Conservation (phyloP, 2,888 invertebrate species). For the Campoletis raptor region DNA sequence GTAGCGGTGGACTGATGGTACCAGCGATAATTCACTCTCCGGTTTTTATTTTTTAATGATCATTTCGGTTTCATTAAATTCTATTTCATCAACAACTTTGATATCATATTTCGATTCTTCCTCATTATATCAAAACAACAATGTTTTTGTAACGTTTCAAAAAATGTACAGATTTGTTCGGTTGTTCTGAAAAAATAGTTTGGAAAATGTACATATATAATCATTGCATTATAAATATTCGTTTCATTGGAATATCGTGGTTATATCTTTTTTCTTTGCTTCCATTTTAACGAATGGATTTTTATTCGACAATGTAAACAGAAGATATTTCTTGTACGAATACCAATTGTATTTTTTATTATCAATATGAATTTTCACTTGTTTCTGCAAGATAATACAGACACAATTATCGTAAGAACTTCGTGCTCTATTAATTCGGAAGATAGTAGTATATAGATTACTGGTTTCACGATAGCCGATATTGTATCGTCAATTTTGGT, state of each 20-base stretch:
- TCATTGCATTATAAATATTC: neutral
- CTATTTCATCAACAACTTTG: neutral
- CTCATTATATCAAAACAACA: too few relatives aligned
- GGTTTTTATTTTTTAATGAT: neutral
- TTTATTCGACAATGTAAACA: neutral
- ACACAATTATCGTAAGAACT: conserved; percentile 40
- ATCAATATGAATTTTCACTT: neutral
- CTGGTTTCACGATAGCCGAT: conserved; percentile 31
- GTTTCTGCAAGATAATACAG: neutral
- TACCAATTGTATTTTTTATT: neutral
- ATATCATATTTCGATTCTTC: neutral
- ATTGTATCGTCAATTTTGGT: conserved; percentile 44
- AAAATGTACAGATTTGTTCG: too few relatives aligned
- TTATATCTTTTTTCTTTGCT: neutral
- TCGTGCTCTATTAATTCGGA: conserved; percentile 43
- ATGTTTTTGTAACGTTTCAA: too few relatives aligned
- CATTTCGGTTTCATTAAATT: neutral
- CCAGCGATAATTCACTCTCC: neutral
- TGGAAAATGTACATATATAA: neutral
- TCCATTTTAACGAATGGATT: neutral
- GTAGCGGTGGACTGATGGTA: neutral
- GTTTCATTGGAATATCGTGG: neutral
- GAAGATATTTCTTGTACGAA: neutral
- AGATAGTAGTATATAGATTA: conserved; percentile 18
- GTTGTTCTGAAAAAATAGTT: neutral